Base-by-base conservation (phyloP, 2,113 vertebrate genomes). In the Balaeniceps rex region DNA sequence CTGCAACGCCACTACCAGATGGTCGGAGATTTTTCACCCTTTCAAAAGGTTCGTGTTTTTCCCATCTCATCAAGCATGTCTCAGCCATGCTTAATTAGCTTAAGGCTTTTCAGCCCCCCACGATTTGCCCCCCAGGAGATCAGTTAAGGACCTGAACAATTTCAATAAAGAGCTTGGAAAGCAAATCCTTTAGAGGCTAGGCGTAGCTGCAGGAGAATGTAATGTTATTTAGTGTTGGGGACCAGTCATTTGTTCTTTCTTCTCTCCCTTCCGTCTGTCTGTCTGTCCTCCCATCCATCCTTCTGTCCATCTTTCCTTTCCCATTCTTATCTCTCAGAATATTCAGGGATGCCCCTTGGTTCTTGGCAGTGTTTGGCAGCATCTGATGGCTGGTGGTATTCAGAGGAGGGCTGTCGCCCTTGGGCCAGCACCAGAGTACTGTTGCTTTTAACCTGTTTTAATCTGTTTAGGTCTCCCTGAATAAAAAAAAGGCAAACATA, bases 21-120 rank as follows among this genome's bases (percentile, higher is more conserved):
- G 98, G 98, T 95, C 95, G 52, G 97, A 98, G 97, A 98, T 98
- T 98, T 98, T 98, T 98, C 97, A 96, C 93, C 97, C 94, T 97
- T 98, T 99, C 96, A 94, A 97, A 98, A 96, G 96, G 97, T 98
- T 98, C 94, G 51, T 98, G 97, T 98, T 99, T 97, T 98, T 97
- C 97, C 96, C 98, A 97, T 99, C 97, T 98, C 98, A 98, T 98
- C 98, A 98, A 98, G 98, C 98, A 97, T 98, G 97, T 97, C 98
- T 98, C 96, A 94, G 97, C 97, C 94, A 97, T 98, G 96, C 97
- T 98, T 98, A 99, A 98, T 99, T 98, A 99, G 98, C 98, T 98
- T 85, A 95, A 98, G 96, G 93, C 98, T 98, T 98, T 98, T 98
- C 97, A 98, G 91, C 63, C 76, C 34, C 12, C 10, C 10, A 15